Evolutionary conservation across 2,888 invertebrate species (phyloP).

Genomic region (Eupithecia exiguata): DNA sequence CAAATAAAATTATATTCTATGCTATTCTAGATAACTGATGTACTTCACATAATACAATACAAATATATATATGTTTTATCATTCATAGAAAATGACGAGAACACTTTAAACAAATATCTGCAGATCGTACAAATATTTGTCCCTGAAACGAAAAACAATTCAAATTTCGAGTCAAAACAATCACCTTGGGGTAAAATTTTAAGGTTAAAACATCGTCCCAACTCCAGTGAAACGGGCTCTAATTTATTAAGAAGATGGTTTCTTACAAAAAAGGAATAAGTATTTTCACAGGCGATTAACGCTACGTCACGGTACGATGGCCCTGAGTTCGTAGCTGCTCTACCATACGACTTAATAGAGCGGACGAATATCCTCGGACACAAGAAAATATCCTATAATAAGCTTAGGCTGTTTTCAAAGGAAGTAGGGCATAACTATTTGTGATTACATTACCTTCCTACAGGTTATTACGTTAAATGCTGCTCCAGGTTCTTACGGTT

Average conservation of each 20-base stretch:
- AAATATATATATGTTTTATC: too few relatives aligned
- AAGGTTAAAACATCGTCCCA: conserved; percentile 8
- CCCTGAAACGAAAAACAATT: neutral
- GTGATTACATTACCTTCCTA: neutral
- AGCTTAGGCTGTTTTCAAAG: conserved; percentile 4
- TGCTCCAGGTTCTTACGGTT: neutral
- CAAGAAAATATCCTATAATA: conserved; percentile 13
- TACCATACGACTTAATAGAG: conserved; percentile 62
- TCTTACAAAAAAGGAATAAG: conserved; percentile 30
- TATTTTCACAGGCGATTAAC: conserved; percentile 44
- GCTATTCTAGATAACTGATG: too few relatives aligned
- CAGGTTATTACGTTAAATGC: neutral
- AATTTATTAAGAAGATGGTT: conserved; percentile 34
- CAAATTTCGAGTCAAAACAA: neutral
- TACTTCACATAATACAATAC: too few relatives aligned
- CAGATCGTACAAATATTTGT: too few relatives aligned
- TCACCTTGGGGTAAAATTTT: neutral
- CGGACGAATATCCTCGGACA: conserved; percentile 62
- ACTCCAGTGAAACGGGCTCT: conserved; percentile 19
- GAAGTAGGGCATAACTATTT: neutral
- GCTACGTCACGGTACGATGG: conserved; percentile 46
- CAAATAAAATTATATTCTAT: too few relatives aligned
- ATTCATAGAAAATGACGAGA: too few relatives aligned
- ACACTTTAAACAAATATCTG: too few relatives aligned
- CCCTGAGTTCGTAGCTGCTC: conserved; percentile 37